phyloP scores from a whole-genome alignment of 64 coral and sea anemone species.

The Actinia equina region DNA sequence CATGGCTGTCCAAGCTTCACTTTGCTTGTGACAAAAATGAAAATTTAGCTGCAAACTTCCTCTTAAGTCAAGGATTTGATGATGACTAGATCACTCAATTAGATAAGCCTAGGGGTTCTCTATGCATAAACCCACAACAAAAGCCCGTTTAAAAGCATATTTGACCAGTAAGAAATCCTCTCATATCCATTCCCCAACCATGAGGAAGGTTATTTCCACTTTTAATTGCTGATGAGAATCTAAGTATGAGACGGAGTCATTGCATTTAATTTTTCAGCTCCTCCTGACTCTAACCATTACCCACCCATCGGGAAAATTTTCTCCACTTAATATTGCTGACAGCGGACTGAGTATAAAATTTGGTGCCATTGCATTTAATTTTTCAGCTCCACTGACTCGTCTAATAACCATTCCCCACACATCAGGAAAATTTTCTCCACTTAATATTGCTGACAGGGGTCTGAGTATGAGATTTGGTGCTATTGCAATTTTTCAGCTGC shows the following conservation, averaged over 20 bases:
- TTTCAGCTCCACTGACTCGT: not conserved
- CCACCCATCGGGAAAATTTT: no score
- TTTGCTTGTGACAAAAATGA: slow-evolving; percentile 99
- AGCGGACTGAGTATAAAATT: no score
- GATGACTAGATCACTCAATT: not conserved
- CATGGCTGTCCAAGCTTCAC: slow-evolving; percentile 82
- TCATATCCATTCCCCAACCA: not conserved
- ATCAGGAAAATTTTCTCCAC: no score
- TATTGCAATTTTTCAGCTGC: no score
- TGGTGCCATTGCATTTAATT: no score
- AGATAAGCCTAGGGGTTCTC: not conserved
- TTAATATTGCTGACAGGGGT: no score
- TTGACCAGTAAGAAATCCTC: not conserved
- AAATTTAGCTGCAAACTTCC: slow-evolving; percentile 87
- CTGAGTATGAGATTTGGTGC: no score
- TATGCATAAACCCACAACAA: not conserved
- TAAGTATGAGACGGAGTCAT: not conserved
- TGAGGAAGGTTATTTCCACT: not conserved
- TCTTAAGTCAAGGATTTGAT: slow-evolving; percentile 40
- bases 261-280: not conserved
- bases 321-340: no score
- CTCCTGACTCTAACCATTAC: not conserved
- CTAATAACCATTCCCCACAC: not conserved
- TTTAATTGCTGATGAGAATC: not conserved
- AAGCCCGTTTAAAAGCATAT: not conserved